Conservation (phyloP, 2,888 invertebrate species). For the Dynastes maya region DNA sequence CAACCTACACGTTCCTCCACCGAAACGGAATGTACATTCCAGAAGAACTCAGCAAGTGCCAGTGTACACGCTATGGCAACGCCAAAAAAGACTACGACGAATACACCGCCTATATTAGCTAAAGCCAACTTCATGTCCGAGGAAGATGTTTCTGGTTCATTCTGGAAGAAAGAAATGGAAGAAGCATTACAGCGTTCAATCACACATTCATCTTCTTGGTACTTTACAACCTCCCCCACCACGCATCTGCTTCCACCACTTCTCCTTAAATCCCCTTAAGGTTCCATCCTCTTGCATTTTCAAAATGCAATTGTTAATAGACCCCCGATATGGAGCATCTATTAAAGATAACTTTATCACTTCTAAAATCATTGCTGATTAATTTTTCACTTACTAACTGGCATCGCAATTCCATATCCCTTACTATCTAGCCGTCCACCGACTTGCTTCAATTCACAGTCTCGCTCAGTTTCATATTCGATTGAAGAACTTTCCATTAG, state of each 20-base stretch:
- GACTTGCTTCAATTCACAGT: conserved; percentile 88
- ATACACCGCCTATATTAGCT: conserved; percentile 93
- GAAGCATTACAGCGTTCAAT: background rate
- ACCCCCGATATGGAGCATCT: conserved; percentile 82
- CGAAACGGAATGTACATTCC: conserved; percentile 86
- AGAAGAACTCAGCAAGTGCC: conserved; percentile 88
- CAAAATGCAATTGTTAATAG: conserved; percentile 87
- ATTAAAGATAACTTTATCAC: conserved; percentile 52
- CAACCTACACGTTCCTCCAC: conserved; percentile 82
- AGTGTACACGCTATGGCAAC: conserved; percentile 80
- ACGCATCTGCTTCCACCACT: conserved; percentile 87
- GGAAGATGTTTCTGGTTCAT: conserved; percentile 62
- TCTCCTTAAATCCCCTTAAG: conserved; percentile 83
- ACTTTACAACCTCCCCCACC: conserved; percentile 69
- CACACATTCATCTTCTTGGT: background rate
- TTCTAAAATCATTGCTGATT: background rate
- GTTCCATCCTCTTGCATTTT: conserved; percentile 89
- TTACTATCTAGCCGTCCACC: conserved; percentile 90
- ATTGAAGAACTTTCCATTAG: conserved; percentile 97
- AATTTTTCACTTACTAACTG: conserved; percentile 79
- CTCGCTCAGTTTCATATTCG: conserved; percentile 90
- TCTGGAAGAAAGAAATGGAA: conserved; percentile 16
- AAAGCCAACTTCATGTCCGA: conserved; percentile 78
- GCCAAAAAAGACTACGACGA: conserved; percentile 86
- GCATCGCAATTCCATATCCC: conserved; percentile 95